Evolutionary conservation across 2,797 vertebrate species (phyloP).

Genomic region (Poeciliopsis gracilis): DNA sequence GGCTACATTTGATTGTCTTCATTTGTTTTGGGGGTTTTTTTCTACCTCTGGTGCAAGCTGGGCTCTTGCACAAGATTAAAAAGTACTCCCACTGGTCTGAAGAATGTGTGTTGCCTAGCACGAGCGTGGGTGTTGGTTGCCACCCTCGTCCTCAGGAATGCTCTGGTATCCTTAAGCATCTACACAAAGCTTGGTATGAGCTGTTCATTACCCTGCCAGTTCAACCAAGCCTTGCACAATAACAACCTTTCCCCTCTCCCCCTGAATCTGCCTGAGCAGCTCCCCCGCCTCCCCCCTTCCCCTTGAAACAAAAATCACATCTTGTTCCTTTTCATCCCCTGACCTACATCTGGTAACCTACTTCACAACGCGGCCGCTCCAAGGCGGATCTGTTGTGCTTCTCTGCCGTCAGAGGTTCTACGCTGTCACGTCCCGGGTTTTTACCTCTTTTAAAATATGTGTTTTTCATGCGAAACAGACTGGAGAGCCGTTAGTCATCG

Average conservation of each 20-base stretch:
- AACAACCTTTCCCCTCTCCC: slow-evolving; percentile 16
- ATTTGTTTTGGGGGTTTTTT: slow-evolving; percentile 20
- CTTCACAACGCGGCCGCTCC: slow-evolving; percentile 54
- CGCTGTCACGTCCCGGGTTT: slow-evolving; percentile 19
- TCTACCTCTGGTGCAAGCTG: slow-evolving; percentile 38
- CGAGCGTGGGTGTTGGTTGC: slow-evolving; percentile 60
- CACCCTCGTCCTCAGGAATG: slow-evolving; percentile 76
- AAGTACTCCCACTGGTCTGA: slow-evolving; percentile 64
- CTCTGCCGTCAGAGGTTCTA: slow-evolving; percentile 13
- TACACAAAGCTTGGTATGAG: slow-evolving; percentile 35
- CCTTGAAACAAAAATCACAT: slow-evolving; percentile 61
- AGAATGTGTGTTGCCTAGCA: slow-evolving; percentile 81
- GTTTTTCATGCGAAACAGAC: slow-evolving; percentile 23
- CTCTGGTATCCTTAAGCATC: slow-evolving; percentile 49
- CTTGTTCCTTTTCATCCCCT: slow-evolving; percentile 52
- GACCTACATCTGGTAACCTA: slow-evolving; percentile 81
- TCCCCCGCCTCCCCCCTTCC: slow-evolving; percentile 12
- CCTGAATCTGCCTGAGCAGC: slow-evolving; percentile 28
- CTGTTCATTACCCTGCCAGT: slow-evolving; percentile 4
- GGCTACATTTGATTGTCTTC: slow-evolving; percentile 35
- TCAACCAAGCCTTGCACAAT: slow-evolving; percentile 4
- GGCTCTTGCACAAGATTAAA: slow-evolving; percentile 64
- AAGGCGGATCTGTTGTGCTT: slow-evolving; percentile 42
- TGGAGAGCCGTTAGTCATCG: slow-evolving; percentile 44
- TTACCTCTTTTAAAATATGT: slow-evolving; percentile 19